Percentiles rank a stretch among this genome's conserved stretches.
phyloP scores from a whole-genome alignment of 2,888 invertebrate species.

The Rhabditoides inermis region DNA sequence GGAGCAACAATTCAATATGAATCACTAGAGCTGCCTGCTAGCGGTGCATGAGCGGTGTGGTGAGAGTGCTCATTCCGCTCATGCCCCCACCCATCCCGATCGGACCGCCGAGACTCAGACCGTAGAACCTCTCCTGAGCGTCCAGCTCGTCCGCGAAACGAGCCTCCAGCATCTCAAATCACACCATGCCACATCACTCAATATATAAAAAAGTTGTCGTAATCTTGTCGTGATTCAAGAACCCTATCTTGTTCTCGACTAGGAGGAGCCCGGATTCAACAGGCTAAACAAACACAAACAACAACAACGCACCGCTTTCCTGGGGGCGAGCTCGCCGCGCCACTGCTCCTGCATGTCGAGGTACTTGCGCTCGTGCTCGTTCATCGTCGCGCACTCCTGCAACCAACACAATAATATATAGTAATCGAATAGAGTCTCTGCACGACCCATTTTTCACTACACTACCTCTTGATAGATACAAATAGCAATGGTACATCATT shows the following conservation, averaged over 20 bases:
- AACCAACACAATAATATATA: too few relatives aligned
- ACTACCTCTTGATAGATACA: too few relatives aligned
- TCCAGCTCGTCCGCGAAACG: conserved; percentile 42
- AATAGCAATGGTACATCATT: too few relatives aligned
- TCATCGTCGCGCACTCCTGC: conserved; percentile 43
- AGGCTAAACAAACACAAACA: conserved; percentile 1
- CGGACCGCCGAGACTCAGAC: conserved; percentile 10
- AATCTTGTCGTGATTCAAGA: conserved; percentile 2
- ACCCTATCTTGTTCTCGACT: too few relatives aligned
- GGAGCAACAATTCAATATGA: too few relatives aligned
- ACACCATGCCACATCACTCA: background rate
- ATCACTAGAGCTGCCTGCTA: too few relatives aligned
- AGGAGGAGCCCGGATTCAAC: background rate
- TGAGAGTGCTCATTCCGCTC: too few relatives aligned
- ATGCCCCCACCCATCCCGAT: too few relatives aligned
- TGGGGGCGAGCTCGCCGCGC: conserved; percentile 36
- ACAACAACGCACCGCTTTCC: conserved; percentile 36
- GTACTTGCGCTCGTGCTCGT: conserved; percentile 46
- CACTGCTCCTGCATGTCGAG: conserved; percentile 37
- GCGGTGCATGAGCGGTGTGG: too few relatives aligned
- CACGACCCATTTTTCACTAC: too few relatives aligned
- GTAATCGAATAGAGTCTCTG: too few relatives aligned
- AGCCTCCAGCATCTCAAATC: conserved; percentile 37
- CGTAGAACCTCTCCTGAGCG: conserved; percentile 44
- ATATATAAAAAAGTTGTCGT: background rate